Evolutionary conservation across 35 echinoderm and acorn worm species (phyloP), one percentile per base, ranked within the genome.

Genomic region (Hemicentrotus pulcherrimus): DNA sequence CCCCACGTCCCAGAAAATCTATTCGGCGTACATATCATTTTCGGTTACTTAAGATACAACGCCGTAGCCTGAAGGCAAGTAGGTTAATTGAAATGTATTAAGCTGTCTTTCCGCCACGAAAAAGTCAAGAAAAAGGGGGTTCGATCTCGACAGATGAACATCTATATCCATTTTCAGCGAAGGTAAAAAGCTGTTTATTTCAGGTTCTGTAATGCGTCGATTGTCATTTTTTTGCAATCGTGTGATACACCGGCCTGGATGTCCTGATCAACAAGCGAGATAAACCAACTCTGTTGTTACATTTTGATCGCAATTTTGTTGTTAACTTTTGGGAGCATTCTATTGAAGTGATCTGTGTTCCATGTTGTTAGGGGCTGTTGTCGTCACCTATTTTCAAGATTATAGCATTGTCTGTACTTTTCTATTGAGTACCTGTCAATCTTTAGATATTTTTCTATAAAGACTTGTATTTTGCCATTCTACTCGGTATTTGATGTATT

Each of bases 61-160:
- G 35, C 6, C 65, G 28, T n/a, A 78, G 28, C 65, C 65, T 22
- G 65, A 22, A 78, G 65, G 65, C 65, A 78, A 78, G 65, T 78
- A 28, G 65, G 65, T 78, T 78, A 78, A 78, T 78, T 78, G 65
- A 78, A 78, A 78, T 78, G 65, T 78, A 78, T 78, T 78, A 78
- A 78, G 22, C 65, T 78, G 4, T 78, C 65, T 78, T 78, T 78
- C 65, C 19, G 24, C 65, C 65, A 78, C 19, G 65, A 28, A 78
- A n/a, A 15, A 78, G 65, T 78, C 65, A 78, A 28, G 65, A n/a
- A 78, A 78, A 28, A 70, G 5, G 19, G 6, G 5, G 24, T 28
- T 78, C 65, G 6, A 28, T 78, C 28, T n/a, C 65, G 65, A 78
- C 28, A 78, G 65, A 70, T 6, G 6, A 8, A 78, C 65, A 78